Percentiles rank a stretch among this genome's conserved stretches.
These are phyloP conservation scores for Gerris lacustris DNA, from an alignment of 2,888 invertebrate genomes.

Conservation along the genomic window DNA sequence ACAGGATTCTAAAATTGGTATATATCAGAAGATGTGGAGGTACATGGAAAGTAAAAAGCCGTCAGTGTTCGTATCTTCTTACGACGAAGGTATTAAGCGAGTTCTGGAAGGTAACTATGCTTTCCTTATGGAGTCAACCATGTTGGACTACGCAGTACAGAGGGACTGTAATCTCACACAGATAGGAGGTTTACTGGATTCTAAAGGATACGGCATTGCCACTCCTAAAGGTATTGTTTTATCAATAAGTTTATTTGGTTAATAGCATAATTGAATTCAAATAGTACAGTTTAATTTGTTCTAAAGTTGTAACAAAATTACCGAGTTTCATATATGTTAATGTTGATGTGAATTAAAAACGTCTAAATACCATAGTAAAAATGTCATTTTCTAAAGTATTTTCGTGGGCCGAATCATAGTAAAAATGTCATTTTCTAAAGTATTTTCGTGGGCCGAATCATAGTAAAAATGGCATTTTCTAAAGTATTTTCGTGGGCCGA, in stretches of 20 bases:
- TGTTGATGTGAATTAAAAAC: too few relatives aligned
- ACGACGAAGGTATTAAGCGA: constrained; percentile 78
- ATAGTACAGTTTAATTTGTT: too few relatives aligned
- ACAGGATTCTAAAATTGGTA: constrained; percentile 77
- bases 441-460: too few relatives aligned
- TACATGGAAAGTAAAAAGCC: constrained; percentile 76
- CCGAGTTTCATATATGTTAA: too few relatives aligned
- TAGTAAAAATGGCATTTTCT: too few relatives aligned
- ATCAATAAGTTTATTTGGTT: neutral
- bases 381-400: too few relatives aligned
- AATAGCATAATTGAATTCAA: neutral
- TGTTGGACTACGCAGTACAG: constrained; percentile 91
- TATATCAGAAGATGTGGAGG: constrained; percentile 89
- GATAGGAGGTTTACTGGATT: constrained; percentile 76
- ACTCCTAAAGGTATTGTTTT: constrained; percentile 64
- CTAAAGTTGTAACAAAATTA: too few relatives aligned
- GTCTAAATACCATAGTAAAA: too few relatives aligned
- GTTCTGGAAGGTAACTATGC: constrained; percentile 87
- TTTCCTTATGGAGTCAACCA: constrained; percentile 95
- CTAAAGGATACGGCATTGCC: constrained; percentile 90
- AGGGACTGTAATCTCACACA: constrained; percentile 94
- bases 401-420: too few relatives aligned
- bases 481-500: too few relatives aligned
- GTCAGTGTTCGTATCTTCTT: constrained; percentile 73
- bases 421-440: too few relatives aligned